Evolutionary conservation across 2,888 invertebrate genomes (phyloP), one percentile per base, ranked within the genome.

Genomic region (Frankliniella intonsa): DNA sequence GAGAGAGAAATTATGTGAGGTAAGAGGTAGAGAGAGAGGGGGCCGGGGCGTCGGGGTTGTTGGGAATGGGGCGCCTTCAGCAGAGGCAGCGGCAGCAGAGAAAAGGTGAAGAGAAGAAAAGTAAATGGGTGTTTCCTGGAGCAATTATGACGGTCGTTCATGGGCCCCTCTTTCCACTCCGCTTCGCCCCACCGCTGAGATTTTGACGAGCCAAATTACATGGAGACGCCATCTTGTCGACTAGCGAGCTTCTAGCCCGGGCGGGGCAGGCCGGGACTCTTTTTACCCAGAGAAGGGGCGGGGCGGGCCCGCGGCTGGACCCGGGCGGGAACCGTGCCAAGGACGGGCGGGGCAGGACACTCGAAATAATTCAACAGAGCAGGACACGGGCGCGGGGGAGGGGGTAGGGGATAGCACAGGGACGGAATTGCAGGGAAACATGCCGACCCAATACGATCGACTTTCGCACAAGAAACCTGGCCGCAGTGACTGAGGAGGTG

Each of bases 291-390:
- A 5, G 5, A 38, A 2, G 38, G 38, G 38, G 38, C 38, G 38
- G 38, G 38, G 3, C 3, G 38, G 38, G 38, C 2, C 38, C 3
- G 38, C 38, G 55, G 55, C 55, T 17, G 55, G 17, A 14, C 55
- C 17, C 55, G 55, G 55, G 14, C 69, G 69, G 69, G 69, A 69
- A 69, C 9, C 69, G 22, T 22, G 69, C 69, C 69, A 69, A 69
- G 69, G 69, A 69, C 69, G 69, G 38, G n/a, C 69, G 22, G 69
- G 19, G n/a, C 22, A 22, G 38, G 69, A 22, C 69, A 69, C 69
- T 69, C 69, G 69, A 69, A 69, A 69, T 69, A 69, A 69, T 69
- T 69, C 69, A 69, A 69, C 22, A 22, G 69, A n/a, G 69, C 69
- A 62, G 19, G 62, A 22, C 69, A 22, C 8, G 65, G 65, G n/a